A percentile compares a stretch with the other conserved stretches of the same genome.
Evolutionary conservation across 1,140 invertebrate genomes (phyloP).

Genomic region (Idris sp.): DNA sequence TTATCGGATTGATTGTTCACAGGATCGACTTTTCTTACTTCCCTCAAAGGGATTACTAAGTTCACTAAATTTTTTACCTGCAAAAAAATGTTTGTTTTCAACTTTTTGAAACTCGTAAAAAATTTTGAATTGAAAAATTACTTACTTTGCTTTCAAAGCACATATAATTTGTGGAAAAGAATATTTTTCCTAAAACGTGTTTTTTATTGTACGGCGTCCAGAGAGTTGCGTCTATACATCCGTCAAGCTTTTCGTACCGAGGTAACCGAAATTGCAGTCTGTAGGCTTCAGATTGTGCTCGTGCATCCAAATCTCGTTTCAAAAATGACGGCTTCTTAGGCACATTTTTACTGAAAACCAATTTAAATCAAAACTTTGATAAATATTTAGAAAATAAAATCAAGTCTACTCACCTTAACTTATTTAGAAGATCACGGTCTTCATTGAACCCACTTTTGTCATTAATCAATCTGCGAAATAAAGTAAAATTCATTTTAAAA

Average conservation of each 20-base stretch:
- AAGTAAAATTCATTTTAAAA: constrained; percentile 21
- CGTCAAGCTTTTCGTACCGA: constrained; percentile 93
- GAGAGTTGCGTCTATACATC: constrained; percentile 91
- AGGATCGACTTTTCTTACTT: constrained; percentile 86
- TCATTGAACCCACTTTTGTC: constrained; percentile 91
- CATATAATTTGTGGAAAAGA: constrained; percentile 95
- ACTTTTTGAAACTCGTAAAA: too few relatives aligned
- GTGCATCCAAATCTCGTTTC: constrained; percentile 95
- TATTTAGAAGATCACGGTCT: constrained; percentile 88
- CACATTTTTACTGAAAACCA: constrained; percentile 85
- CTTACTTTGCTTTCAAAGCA: constrained; percentile 96
- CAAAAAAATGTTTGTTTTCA: constrained; percentile 2
- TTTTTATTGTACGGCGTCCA: constrained; percentile 98
- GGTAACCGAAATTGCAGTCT: constrained; percentile 92
- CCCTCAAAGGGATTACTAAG: constrained; percentile 92
- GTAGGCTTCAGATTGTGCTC: constrained; percentile 92
- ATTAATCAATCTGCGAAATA: constrained; percentile 85
- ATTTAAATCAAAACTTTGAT: too few relatives aligned
- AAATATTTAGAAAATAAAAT: constrained; percentile 2
- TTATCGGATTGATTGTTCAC: constrained; percentile 82
- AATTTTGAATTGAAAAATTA: constrained; percentile 49
- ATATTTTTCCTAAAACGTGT: constrained; percentile 93
- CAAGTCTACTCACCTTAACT: constrained; percentile 82
- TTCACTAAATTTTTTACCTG: constrained; percentile 90
- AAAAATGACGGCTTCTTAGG: constrained; percentile 92